phyloP scores from a whole-genome alignment of 2,113 vertebrate species.

The Ifrita kowaldi region DNA sequence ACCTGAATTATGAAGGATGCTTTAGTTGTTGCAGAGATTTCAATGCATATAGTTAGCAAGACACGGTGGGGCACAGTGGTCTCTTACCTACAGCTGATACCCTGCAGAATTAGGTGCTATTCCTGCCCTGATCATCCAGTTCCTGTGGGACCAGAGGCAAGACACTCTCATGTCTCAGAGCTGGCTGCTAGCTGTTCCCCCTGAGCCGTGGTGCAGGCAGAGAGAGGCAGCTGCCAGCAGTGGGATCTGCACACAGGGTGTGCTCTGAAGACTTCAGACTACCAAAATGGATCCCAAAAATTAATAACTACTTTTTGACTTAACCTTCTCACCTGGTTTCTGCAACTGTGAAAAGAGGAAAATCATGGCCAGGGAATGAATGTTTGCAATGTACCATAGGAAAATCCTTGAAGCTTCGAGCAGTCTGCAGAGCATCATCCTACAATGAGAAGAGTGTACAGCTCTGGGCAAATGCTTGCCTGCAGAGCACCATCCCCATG shows the following conservation, averaged over 20 bases:
- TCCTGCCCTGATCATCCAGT: neutral
- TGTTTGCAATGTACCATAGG: neutral
- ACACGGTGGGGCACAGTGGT: no score
- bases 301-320: neutral
- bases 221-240: neutral
- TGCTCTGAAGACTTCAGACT: neutral
- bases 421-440: neutral
- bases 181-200: neutral
- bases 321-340: neutral
- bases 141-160: neutral
- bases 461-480: neutral
- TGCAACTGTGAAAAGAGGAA: neutral
- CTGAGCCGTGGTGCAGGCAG: accelerated
- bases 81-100: neutral
- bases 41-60: neutral
- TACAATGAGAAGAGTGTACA: neutral
- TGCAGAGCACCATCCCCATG: neutral
- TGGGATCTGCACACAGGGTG: neutral
- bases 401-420: neutral
- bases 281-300: neutral
- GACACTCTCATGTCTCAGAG: neutral
- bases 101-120: neutral
- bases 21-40: neutral
- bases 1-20: neutral
- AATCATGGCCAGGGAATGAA: neutral